A percentile compares a stretch with the other conserved stretches of the same genome.
phyloP scores from a whole-genome alignment of 2,113 vertebrate genomes.

The Theristicus caerulescens region DNA sequence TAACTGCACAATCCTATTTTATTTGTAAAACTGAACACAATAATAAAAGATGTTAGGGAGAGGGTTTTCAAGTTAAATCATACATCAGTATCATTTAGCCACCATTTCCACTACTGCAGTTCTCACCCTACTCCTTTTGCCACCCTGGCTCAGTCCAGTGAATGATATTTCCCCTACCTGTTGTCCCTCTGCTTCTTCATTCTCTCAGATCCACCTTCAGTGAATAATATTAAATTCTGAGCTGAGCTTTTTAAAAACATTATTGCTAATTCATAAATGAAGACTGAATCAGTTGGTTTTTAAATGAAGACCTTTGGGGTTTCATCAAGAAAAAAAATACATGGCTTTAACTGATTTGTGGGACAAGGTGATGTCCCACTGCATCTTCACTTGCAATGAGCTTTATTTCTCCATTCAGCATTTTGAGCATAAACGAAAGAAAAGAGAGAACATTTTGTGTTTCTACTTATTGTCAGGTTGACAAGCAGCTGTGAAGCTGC shows the following conservation, averaged over 20 bases:
- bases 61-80: background rate
- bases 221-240: background rate
- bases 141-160: background rate
- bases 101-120: background rate
- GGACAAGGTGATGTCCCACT: background rate
- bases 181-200: background rate
- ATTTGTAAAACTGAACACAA: background rate
- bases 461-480: background rate
- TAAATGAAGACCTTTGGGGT: background rate
- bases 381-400: background rate
- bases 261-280: background rate
- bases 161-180: fast-evolving
- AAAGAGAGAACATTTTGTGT: background rate
- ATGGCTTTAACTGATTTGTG: background rate
- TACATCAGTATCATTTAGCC: background rate
- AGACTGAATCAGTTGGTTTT: background rate
- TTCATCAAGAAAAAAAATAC: background rate
- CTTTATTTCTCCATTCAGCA: background rate
- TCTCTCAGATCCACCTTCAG: background rate
- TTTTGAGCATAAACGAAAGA: background rate
- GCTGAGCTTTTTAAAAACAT: background rate
- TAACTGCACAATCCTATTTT: background rate
- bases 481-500: background rate
- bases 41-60: background rate
- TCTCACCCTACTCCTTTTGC: background rate